These are phyloP conservation scores for Hemibagrus wyckioides DNA, from an alignment of 2,113 vertebrate genomes.

Conservation along the genomic window DNA sequence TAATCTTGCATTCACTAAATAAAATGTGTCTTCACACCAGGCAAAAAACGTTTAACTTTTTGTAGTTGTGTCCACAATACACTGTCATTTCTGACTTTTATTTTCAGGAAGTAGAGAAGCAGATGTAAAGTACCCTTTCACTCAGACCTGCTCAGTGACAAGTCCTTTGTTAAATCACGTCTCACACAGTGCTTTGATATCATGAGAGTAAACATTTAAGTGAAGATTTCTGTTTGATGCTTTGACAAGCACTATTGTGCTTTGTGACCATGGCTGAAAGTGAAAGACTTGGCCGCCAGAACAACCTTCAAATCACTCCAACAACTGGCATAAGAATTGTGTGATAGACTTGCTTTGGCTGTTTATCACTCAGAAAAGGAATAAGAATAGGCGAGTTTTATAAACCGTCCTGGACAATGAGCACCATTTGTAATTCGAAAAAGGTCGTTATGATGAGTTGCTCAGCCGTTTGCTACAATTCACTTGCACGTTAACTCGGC, in stretches of 20 bases:
- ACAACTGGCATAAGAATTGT: slow-evolving; percentile 20
- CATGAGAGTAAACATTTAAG: slow-evolving; percentile 42
- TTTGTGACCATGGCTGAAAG: slow-evolving; percentile 20
- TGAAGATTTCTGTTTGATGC: slow-evolving; percentile 46
- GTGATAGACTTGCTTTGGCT: slow-evolving; percentile 3
- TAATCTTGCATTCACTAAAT: not conserved
- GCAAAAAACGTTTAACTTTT: not conserved
- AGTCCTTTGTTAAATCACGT: slow-evolving; percentile 33
- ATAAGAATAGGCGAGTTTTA: slow-evolving; percentile 8
- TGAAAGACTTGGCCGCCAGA: slow-evolving; percentile 32
- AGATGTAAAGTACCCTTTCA: slow-evolving; percentile 13
- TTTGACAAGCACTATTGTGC: slow-evolving; percentile 46
- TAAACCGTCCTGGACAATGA: not conserved
- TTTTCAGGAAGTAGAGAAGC: not conserved
- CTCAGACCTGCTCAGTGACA: slow-evolving; percentile 23
- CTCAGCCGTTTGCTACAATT: not conserved
- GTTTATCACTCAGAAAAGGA: slow-evolving; percentile 26
- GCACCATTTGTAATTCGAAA: not conserved
- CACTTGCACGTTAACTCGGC: slow-evolving; percentile 13
- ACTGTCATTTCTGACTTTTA: not conserved
- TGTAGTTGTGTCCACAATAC: not conserved
- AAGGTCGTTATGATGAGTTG: not conserved
- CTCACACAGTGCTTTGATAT: slow-evolving; percentile 28
- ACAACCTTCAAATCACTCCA: slow-evolving; percentile 24
- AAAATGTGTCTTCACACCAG: not conserved